These are phyloP conservation scores for Phalacrocorax carbo DNA, from an alignment of 2,113 vertebrate species.

Conservation along the genomic window DNA sequence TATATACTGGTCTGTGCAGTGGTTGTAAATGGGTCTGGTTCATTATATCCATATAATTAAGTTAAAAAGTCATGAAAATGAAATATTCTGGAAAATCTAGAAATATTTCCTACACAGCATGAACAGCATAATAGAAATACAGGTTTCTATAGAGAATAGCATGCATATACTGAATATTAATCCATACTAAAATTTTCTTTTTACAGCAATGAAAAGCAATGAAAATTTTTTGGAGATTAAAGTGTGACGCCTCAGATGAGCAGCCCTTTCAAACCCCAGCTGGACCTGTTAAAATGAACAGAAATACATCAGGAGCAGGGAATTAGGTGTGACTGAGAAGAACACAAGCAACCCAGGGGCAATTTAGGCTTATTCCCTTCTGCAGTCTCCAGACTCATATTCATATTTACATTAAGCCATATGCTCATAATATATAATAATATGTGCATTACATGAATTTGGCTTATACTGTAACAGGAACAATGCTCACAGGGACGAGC, in stretches of 20 bases:
- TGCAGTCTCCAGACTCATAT: background rate
- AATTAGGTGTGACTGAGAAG: background rate
- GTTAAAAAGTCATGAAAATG: slow-evolving; percentile 9
- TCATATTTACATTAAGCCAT: background rate
- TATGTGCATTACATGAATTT: background rate
- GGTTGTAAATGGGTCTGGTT: background rate
- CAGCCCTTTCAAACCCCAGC: background rate
- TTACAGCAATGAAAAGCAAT: background rate
- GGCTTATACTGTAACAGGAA: background rate
- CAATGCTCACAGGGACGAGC: background rate
- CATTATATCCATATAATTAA: background rate
- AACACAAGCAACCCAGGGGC: background rate
- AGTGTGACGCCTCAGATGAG: background rate
- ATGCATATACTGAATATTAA: background rate
- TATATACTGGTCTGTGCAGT: background rate
- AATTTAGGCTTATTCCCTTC: background rate
- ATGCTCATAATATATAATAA: background rate
- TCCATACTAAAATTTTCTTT: background rate
- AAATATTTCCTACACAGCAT: background rate
- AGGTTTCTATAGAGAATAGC: background rate
- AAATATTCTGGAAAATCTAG: background rate
- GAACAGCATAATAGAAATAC: background rate
- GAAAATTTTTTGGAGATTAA: background rate
- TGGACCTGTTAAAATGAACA: background rate
- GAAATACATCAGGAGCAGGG: background rate